A percentile compares a stretch with the other conserved stretches of the same genome.
Evolutionary conservation across 2,113 vertebrate genomes (phyloP).

Genomic region (Etheostoma spectabile): DNA sequence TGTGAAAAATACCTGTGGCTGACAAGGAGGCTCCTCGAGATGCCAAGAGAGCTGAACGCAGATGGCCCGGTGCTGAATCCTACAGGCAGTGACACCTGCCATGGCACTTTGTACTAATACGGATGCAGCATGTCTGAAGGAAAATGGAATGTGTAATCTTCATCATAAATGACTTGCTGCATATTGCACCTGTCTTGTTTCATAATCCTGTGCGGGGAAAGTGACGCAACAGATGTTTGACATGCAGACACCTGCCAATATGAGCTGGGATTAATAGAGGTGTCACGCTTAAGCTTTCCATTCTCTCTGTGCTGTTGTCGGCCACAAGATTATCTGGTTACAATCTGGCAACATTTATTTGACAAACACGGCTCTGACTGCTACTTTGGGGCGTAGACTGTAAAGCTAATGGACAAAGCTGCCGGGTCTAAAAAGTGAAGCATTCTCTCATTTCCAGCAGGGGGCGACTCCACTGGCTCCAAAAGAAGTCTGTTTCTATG

Average conservation of each 20-base stretch:
- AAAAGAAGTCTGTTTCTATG: no score
- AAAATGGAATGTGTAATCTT: conserved; percentile 32
- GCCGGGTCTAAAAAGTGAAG: no score
- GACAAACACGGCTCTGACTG: background rate
- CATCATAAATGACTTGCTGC: conserved; percentile 55
- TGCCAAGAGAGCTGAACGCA: conserved; percentile 45
- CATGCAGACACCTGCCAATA: conserved; percentile 53
- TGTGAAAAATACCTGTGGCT: conserved; percentile 71
- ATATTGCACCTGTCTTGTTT: conserved; percentile 64
- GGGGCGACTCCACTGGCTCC: no score
- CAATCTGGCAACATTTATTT: background rate
- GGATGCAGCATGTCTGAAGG: conserved; percentile 40
- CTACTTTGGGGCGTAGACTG: no score
- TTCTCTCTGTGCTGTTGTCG: background rate
- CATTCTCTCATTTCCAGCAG: no score
- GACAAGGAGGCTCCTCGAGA: conserved; percentile 49
- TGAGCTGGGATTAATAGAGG: conserved; percentile 28
- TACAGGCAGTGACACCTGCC: conserved; percentile 48
- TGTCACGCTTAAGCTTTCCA: conserved; percentile 28
- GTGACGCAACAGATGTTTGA: conserved; percentile 49
- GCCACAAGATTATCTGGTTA: background rate
- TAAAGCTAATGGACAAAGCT: no score
- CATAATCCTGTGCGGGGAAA: background rate
- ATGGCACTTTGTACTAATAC: conserved; percentile 33
- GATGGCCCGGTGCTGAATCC: conserved; percentile 36